These are phyloP conservation scores for Crenichthys baileyi DNA, from an alignment of 2,797 vertebrate genomes.

Conservation along the genomic window DNA sequence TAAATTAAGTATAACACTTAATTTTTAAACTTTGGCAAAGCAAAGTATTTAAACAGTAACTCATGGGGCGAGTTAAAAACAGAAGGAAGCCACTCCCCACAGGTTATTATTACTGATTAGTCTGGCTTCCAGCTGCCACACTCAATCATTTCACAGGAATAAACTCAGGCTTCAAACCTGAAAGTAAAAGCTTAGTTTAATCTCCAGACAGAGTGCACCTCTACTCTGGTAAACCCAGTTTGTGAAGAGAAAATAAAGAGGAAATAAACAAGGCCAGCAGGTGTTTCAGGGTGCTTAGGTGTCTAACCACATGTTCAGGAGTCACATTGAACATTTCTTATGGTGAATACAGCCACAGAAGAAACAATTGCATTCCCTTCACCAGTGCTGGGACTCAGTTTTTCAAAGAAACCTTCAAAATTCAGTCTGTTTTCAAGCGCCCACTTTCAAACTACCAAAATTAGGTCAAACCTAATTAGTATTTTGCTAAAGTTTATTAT, in stretches of 20 bases:
- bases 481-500: not conserved
- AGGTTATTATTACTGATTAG: slow-evolving; percentile 32
- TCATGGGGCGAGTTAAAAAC: slow-evolving; percentile 17
- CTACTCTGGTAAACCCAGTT: slow-evolving; percentile 1
- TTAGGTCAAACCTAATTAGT: not conserved
- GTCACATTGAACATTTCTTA: slow-evolving; percentile 12
- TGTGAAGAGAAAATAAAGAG: slow-evolving; percentile 19
- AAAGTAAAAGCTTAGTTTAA: slow-evolving; percentile 23
- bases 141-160: slow-evolving; percentile 39
- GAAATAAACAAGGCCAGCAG: slow-evolving; percentile 23
- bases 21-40: not conserved
- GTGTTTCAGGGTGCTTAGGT: slow-evolving; percentile 12
- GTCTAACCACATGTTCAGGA: not conserved
- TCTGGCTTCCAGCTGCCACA: slow-evolving; percentile 49
- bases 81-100: slow-evolving; percentile 19
- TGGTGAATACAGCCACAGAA: not conserved
- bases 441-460: not conserved
- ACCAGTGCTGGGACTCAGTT: not conserved
- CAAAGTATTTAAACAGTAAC: slow-evolving; percentile 4
- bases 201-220: not conserved
- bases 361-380: not conserved
- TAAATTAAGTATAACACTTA: not conserved
- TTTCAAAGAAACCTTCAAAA: not conserved
- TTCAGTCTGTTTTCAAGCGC: not conserved
- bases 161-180: slow-evolving; percentile 31